Conservation (phyloP, 2,888 invertebrate genomes). For the Macaria liturata region DNA sequence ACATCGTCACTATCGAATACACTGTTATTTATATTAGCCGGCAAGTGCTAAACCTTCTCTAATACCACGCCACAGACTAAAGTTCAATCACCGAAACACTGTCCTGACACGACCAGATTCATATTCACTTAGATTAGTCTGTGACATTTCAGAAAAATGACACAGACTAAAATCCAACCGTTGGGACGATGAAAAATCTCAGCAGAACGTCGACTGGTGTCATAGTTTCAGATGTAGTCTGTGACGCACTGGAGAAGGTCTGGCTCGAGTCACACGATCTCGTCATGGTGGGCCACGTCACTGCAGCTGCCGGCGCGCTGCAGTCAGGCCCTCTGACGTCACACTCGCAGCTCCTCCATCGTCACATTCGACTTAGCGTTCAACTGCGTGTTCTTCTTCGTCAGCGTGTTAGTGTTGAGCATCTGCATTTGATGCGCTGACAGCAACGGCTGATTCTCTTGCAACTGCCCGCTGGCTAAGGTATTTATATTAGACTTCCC, state of each 20-base stretch:
- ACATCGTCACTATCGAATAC: constrained; percentile 22
- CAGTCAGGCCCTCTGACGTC: constrained; percentile 86
- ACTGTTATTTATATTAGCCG: constrained; percentile 19
- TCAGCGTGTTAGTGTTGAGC: constrained; percentile 89
- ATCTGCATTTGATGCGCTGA: constrained; percentile 91
- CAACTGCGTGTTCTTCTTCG: constrained; percentile 88
- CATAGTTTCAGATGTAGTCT: constrained; percentile 60
- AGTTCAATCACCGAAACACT: constrained; percentile 2
- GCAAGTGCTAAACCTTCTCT: constrained; percentile 27
- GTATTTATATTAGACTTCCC: constrained; percentile 84
- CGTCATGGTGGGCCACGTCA: constrained; percentile 76
- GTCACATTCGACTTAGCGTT: constrained; percentile 84
- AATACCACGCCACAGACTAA: constrained; percentile 15
- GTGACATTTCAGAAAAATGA: not conserved
- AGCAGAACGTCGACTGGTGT: constrained; percentile 6
- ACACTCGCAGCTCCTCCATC: constrained; percentile 94
- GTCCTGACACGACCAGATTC: not conserved
- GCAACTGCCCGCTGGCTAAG: constrained; percentile 82
- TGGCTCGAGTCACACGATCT: constrained; percentile 81
- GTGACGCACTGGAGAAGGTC: constrained; percentile 78
- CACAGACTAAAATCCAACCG: constrained; percentile 25
- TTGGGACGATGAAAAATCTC: constrained; percentile 21
- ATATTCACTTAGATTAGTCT: not conserved
- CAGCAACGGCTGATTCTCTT: constrained; percentile 87
- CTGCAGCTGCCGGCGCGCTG: constrained; percentile 81